Evolutionary conservation across 2,888 invertebrate genomes (phyloP), one percentile per base, ranked within the genome.

Genomic region (Caenorhabditis japonica): DNA sequence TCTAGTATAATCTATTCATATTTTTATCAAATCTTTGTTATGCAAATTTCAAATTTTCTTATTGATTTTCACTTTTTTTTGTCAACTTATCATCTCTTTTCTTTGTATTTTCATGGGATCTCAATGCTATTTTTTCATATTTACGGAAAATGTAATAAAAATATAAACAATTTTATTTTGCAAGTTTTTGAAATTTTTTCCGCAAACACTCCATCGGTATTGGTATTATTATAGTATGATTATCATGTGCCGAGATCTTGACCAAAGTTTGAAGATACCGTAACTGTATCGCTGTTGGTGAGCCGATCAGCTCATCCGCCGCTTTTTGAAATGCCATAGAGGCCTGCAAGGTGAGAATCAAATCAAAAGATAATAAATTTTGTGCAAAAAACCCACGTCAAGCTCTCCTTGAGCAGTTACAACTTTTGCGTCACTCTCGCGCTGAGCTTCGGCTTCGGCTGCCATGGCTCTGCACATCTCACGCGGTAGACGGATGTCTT

Each of bases 351-450:
- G 1, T 17, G 27, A 3, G 12, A 10, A 7, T n/a, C n/a, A n/a
- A n/a, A n/a, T n/a, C 27, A 36, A 10, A 17, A 19, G 13, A 21
- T 12, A 27, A 23, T 30, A 27, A 4, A 43, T 25, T 33, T n/a
- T 21, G 13, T n/a, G n/a, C n/a, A 19, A 4, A 25, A 34, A 30
- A 19, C 34, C 47, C 13, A 72, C 72, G 44, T 72, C 60, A 30
- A 74, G 58, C 62, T 77, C 74, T 69, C 84, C 84, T 13, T 74
- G 70, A 0, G 84, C 84, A 17, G 73, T 75, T 8, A 84, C 84
- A 12, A 84, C 80, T 47, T 77, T 81, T 4, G 84, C 84, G 38
- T 83, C 83, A 43, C 82, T 82, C 53, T 80, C 78, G n/a, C 84
- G 41, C 7, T 78, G 73, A 3, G 84, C 84, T 71, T 84, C 84